These are phyloP conservation scores for Sphecodes monilicornis DNA, from an alignment of 2,888 invertebrate species.

Conservation along the genomic window DNA sequence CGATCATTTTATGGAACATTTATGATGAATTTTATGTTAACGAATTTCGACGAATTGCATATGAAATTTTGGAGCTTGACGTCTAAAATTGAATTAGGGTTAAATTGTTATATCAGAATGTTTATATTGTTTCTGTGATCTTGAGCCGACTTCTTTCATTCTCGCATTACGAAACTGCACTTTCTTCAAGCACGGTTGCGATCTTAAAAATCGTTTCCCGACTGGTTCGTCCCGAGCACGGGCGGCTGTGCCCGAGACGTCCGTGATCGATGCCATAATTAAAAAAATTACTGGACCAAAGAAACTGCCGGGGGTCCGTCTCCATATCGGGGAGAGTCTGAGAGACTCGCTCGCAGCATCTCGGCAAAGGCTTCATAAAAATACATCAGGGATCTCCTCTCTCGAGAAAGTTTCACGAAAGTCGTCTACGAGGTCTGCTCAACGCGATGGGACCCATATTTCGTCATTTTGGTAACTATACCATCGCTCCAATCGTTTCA, in stretches of 20 bases:
- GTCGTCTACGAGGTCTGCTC: neutral
- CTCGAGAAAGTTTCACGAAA: constrained; percentile 17
- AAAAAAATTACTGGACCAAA: constrained; percentile 10
- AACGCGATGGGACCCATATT: neutral
- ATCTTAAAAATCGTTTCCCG: neutral
- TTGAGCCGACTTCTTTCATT: neutral
- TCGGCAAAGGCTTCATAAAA: constrained; percentile 7
- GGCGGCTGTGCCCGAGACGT: neutral
- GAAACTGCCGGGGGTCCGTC: constrained; percentile 7
- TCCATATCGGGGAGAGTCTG: constrained; percentile 2
- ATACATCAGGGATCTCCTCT: constrained; percentile 14
- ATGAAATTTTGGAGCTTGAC: no score
- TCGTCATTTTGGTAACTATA: neutral
- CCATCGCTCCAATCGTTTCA: neutral
- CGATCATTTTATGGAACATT: no score
- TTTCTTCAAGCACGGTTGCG: neutral
- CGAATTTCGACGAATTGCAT: no score
- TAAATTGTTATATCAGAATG: no score
- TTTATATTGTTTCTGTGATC: no score
- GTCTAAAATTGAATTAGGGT: no score
- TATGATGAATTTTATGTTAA: no score
- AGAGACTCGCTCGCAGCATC: neutral
- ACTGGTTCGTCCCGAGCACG: neutral
- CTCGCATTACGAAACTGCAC: neutral
- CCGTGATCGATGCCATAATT: constrained; percentile 10